phyloP scores from a whole-genome alignment of 2,797 vertebrate genomes.

The Typhlichthys subterraneus region DNA sequence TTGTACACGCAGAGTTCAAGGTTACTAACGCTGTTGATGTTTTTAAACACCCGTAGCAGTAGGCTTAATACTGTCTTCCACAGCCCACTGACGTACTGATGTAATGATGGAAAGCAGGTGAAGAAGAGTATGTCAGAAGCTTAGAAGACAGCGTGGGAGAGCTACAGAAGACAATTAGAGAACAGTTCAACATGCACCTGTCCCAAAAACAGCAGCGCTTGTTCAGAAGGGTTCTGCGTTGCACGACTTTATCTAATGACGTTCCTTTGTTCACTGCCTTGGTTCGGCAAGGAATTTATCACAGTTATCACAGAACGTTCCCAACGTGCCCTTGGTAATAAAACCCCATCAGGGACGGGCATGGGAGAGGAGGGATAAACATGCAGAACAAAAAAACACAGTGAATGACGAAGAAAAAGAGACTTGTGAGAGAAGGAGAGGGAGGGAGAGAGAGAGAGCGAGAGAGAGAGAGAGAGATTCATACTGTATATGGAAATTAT shows the following conservation, averaged over 20 bases:
- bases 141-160: not conserved
- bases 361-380: not conserved
- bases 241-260: slow-evolving; percentile 36
- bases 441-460: not conserved
- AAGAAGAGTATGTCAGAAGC: too few relatives aligned
- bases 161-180: slow-evolving; percentile 47
- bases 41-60: not conserved
- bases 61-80: not conserved
- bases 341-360: slow-evolving; percentile 49
- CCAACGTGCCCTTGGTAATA: slow-evolving; percentile 59
- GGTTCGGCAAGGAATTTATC: slow-evolving; percentile 16
- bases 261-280: slow-evolving; percentile 26
- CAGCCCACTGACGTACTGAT: too few relatives aligned
- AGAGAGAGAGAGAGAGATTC: not conserved
- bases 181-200: slow-evolving; percentile 8
- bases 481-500: not conserved
- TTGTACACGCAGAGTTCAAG: too few relatives aligned
- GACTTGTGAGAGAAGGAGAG: not conserved
- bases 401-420: not conserved
- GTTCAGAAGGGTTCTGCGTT: slow-evolving; percentile 30
- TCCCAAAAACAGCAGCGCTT: slow-evolving; percentile 11
- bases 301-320: slow-evolving; percentile 39
- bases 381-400: not conserved
- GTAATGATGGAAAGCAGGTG: too few relatives aligned
- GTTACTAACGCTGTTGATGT: not conserved